These are phyloP conservation scores for Elmis aenea DNA, from an alignment of 2,888 invertebrate species.

Conservation along the genomic window DNA sequence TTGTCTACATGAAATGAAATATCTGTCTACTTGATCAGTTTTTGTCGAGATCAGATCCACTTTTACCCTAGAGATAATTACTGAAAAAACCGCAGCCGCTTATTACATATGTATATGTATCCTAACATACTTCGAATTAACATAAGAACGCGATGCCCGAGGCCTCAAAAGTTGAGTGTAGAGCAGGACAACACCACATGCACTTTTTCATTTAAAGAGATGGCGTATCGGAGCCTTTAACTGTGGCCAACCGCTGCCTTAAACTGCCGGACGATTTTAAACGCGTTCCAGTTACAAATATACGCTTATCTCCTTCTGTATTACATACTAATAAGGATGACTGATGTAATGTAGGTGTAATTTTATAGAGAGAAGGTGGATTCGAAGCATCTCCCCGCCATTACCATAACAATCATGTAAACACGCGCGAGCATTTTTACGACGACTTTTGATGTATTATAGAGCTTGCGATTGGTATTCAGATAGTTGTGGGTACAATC, in stretches of 20 bases:
- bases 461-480: background rate
- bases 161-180: slow-evolving; percentile 12
- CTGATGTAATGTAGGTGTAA: slow-evolving; percentile 10
- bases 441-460: slow-evolving; percentile 7
- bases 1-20: no score
- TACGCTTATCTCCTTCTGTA: slow-evolving; percentile 13
- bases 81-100: slow-evolving; percentile 18
- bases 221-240: slow-evolving; percentile 5
- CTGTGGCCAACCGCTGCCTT: slow-evolving; percentile 14
- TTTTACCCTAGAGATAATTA: slow-evolving; percentile 16
- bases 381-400: slow-evolving; percentile 13
- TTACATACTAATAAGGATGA: slow-evolving; percentile 13
- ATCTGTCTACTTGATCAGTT: slow-evolving; percentile 9
- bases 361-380: slow-evolving; percentile 9
- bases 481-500: background rate
- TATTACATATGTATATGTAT: slow-evolving; percentile 23
- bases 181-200: slow-evolving; percentile 4
- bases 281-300: slow-evolving; percentile 11
- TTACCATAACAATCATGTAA: slow-evolving; percentile 24
- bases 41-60: slow-evolving; percentile 11
- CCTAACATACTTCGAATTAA: slow-evolving; percentile 15
- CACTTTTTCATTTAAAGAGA: slow-evolving; percentile 9
- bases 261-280: slow-evolving; percentile 11
- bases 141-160: slow-evolving; percentile 20
- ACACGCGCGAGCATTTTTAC: slow-evolving; percentile 21